Conservation (phyloP, 2,113 vertebrate genomes). For the Datnioides undecimradiatus region DNA sequence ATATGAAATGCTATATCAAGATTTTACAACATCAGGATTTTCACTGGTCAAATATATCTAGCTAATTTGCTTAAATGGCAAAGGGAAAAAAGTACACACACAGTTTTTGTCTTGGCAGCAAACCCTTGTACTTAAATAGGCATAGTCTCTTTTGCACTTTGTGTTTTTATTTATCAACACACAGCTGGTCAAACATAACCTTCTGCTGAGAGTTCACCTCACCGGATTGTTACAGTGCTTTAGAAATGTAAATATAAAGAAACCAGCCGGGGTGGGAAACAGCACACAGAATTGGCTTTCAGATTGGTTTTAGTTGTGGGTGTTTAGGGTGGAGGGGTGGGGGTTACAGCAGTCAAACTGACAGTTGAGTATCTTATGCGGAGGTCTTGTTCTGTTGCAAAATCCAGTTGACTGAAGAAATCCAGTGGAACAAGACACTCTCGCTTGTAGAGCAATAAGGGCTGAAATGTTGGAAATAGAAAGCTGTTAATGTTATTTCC, state of each 20-base stretch:
- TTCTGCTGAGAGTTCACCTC: slow-evolving; percentile 28
- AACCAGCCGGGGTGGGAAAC: background rate
- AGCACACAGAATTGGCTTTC: background rate
- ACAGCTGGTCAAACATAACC: slow-evolving; percentile 62
- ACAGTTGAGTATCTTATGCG: background rate
- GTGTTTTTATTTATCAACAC: slow-evolving; percentile 30
- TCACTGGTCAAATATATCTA: background rate
- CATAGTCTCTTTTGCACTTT: background rate
- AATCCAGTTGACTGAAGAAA: background rate
- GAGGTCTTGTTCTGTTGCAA: background rate
- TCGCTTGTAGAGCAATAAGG: background rate
- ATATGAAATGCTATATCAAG: too few species aligned
- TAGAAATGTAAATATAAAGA: slow-evolving; percentile 32
- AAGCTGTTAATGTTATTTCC: slow-evolving; percentile 21
- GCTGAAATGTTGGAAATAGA: background rate
- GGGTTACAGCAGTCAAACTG: background rate
- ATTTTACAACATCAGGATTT: background rate
- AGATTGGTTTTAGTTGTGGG: background rate
- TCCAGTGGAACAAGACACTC: background rate
- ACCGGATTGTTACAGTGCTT: slow-evolving; percentile 21
- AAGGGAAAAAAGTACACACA: background rate
- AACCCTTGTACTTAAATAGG: background rate
- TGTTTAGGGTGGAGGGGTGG: background rate
- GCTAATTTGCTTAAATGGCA: slow-evolving; percentile 2
- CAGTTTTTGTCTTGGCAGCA: background rate